These are phyloP conservation scores for Labeo rohita DNA, from an alignment of 2,113 vertebrate species.

Conservation along the genomic window DNA sequence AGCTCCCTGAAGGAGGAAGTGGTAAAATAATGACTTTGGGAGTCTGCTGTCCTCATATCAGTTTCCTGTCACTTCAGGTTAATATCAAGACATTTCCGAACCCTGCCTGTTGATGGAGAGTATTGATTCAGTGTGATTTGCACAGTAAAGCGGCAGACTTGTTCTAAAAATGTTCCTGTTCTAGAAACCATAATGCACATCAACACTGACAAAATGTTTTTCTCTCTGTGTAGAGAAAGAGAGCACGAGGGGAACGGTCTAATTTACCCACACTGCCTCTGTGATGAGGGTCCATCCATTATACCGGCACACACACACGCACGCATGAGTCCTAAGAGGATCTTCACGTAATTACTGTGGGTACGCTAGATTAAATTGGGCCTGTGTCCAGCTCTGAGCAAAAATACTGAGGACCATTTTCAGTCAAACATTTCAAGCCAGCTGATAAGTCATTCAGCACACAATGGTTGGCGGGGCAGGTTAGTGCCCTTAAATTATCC, in stretches of 20 bases:
- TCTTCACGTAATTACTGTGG: constrained; percentile 56
- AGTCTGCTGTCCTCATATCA: constrained; percentile 37
- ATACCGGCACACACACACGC: constrained; percentile 30
- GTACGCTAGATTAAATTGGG: constrained; percentile 53
- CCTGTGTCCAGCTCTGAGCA: constrained; percentile 43
- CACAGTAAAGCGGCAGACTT: neutral
- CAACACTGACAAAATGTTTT: constrained; percentile 33
- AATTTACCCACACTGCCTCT: constrained; percentile 50
- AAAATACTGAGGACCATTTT: constrained; percentile 39
- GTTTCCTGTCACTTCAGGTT: constrained; percentile 46
- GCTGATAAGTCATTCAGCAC: constrained; percentile 49
- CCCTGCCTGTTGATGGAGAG: neutral
- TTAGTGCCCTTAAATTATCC: constrained; percentile 35
- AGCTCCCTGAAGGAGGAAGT: neutral
- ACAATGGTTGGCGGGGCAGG: constrained; percentile 13
- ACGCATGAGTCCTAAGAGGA: constrained; percentile 45
- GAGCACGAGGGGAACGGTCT: constrained; percentile 22
- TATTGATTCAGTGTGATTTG: constrained; percentile 47
- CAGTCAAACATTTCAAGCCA: constrained; percentile 42
- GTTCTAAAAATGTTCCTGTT: constrained; percentile 17
- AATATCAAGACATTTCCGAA: constrained; percentile 33
- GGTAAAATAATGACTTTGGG: constrained; percentile 48
- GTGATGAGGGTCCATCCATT: constrained; percentile 50
- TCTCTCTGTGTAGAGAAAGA: neutral
- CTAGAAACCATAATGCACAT: constrained; percentile 33